Base-by-base conservation (phyloP, 2,797 vertebrate genomes). In the Megalops cyprinoides region DNA sequence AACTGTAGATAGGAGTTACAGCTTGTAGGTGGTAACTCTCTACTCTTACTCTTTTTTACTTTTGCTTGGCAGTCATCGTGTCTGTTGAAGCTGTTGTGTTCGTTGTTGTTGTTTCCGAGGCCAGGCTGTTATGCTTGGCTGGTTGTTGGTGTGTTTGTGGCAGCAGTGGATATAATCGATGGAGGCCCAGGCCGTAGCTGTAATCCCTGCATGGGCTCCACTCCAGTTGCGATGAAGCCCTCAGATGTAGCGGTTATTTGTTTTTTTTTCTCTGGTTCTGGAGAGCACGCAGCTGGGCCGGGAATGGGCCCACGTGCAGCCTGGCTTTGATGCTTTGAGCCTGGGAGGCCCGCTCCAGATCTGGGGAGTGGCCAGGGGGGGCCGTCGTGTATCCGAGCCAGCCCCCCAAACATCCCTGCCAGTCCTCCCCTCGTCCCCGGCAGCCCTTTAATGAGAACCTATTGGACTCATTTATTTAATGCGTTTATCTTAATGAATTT, bases 401-500 rank as follows among this genome's bases (percentile, higher is more conserved):
- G 39, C 37, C 9, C 53, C 8, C 37, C 49, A 23, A 55, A 51
- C n/a, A n/a, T n/a, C 23, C 44, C 58, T 78, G 39, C 39, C 76
- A 44, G 4, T 44, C 37, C 53, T 9, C 53, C 9, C 34, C 42
- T 48, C 56, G 25, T 78, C 42, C n/a, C 55, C 25, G n/a, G 20
- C n/a, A 25, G 23, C 51, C 39, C 39, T 62, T 34, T 78, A 78
- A 78, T 48, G 39, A 60, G 58, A 28, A 62, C 55, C 58, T 48
- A 46, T 78, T 62, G 39, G 55, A 44, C 76, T 77, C 1, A 42
- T 44, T 77, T 60, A 78, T 78, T 78, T 78, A 23, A 78, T 62
- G 23, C 55, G 62, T 62, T 78, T 62, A 60, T 78, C 39, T 60
- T 78, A 62, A 78, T 78, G 75, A 56, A 76, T 76, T 56, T 53